Percentiles rank a stretch among this genome's conserved stretches.
Evolutionary conservation across 1,140 invertebrate species (phyloP).

Genomic region (Scaptomyza hsui): DNA sequence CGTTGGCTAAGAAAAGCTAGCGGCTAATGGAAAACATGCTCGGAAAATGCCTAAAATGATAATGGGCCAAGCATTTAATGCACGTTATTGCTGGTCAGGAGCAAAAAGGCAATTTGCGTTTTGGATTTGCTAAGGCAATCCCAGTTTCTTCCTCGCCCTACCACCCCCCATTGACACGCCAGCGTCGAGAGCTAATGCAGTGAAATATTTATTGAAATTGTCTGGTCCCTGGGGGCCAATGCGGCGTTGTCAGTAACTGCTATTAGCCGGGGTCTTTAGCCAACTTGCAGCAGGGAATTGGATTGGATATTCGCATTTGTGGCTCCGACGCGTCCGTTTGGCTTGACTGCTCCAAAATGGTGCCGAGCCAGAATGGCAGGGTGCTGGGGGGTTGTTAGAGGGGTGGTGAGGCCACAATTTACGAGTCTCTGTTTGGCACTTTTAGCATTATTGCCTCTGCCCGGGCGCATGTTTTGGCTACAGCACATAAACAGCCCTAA

Average conservation of each 20-base stretch:
- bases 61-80: constrained; percentile 82
- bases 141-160: not conserved
- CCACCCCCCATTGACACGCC: not conserved
- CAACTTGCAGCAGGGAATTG: constrained; percentile 50
- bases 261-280: constrained; percentile 69
- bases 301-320: constrained; percentile 40
- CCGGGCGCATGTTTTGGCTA: constrained; percentile 48
- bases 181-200: constrained; percentile 69
- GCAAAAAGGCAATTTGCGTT: constrained; percentile 76
- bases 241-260: constrained; percentile 57
- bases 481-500: constrained; percentile 49
- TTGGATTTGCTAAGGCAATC: constrained; percentile 48
- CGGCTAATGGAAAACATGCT: constrained; percentile 71
- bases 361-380: not conserved
- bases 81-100: constrained; percentile 67
- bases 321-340: constrained; percentile 19
- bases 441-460: constrained; percentile 68
- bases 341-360: constrained; percentile 42
- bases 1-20: constrained; percentile 6
- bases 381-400: no score
- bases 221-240: constrained; percentile 75
- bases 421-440: constrained; percentile 80
- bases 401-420: constrained; percentile 52
- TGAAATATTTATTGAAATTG: constrained; percentile 84
- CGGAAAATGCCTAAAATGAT: constrained; percentile 65